Evolutionary conservation across 2,797 vertebrate genomes (phyloP).

Genomic region (Coreius guichenoti): DNA sequence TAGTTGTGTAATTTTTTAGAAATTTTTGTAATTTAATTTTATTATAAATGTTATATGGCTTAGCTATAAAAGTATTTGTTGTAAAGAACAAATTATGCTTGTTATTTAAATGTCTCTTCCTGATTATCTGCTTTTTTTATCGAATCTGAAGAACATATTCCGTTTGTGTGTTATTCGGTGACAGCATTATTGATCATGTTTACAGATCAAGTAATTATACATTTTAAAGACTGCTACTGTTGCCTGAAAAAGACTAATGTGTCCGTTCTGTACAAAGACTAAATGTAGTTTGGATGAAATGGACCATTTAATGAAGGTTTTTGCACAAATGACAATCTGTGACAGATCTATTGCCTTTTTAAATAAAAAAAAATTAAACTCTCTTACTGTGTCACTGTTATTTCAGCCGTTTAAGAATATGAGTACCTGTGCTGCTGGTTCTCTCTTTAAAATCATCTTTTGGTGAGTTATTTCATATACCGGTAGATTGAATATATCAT

Average conservation of each 20-base stretch:
- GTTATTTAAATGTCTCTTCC: not conserved
- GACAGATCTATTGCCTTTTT: not conserved
- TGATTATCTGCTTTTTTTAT: not conserved
- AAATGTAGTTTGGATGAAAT: conserved; percentile 11
- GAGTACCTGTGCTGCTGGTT: not conserved
- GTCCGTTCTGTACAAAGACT: not conserved
- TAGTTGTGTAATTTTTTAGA: not conserved
- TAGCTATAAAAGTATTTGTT: not conserved
- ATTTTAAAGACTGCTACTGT: not conserved
- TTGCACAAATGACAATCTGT: conserved; percentile 1
- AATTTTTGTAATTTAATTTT: not conserved
- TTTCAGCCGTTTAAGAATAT: not conserved
- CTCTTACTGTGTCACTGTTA: not conserved
- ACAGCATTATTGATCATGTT: not conserved
- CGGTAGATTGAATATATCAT: conserved; percentile 33
- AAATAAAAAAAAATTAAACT: not conserved
- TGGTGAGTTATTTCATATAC: not conserved
- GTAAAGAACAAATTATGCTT: not conserved
- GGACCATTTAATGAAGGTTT: not conserved
- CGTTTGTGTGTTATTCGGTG: not conserved
- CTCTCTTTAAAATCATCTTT: not conserved
- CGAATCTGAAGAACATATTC: not conserved
- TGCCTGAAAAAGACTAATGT: not conserved
- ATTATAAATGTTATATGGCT: not conserved
- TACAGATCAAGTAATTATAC: not conserved